phyloP scores from a whole-genome alignment of 35 echinoderm and acorn worm genomes.

The Ophiothrix spiculata region DNA sequence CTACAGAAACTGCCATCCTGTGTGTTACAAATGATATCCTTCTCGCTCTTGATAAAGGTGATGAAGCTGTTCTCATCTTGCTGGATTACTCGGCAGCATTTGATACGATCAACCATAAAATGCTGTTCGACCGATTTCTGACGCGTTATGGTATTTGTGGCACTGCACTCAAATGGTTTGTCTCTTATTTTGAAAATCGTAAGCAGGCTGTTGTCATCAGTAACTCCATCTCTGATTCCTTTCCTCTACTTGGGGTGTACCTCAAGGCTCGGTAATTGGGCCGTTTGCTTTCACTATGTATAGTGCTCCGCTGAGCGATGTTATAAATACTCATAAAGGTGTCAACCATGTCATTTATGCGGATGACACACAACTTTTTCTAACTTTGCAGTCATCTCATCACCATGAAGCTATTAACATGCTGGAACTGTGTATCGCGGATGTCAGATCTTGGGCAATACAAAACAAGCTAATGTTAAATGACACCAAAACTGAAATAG shows the following conservation, averaged over 20 bases:
- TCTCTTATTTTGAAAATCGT: background rate
- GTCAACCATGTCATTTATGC: constrained; percentile 13
- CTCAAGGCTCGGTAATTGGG: constrained; percentile 21
- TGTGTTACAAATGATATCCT: constrained; percentile 13
- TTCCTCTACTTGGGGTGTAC: background rate
- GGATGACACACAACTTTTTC: constrained; percentile 18
- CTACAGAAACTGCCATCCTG: constrained; percentile 30
- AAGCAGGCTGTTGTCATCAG: background rate
- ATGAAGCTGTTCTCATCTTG: background rate
- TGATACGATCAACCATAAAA: background rate
- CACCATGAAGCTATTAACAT: background rate
- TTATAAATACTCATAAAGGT: constrained; percentile 16
- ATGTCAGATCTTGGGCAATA: constrained; percentile 10
- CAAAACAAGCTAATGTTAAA: constrained; percentile 27
- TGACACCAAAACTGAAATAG: constrained; percentile 2
- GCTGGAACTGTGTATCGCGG: constrained; percentile 12
- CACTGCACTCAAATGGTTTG: background rate
- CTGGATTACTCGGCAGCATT: background rate
- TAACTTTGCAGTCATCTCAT: background rate
- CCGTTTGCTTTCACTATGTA: constrained; percentile 14
- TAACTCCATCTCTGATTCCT: constrained; percentile 8
- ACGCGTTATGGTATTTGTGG: background rate
- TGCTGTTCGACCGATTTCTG: background rate
- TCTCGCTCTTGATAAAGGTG: constrained; percentile 8
- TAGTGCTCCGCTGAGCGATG: constrained; percentile 3